These are phyloP conservation scores for Venusia cambrica DNA, from an alignment of 2,888 invertebrate genomes.

Conservation along the genomic window DNA sequence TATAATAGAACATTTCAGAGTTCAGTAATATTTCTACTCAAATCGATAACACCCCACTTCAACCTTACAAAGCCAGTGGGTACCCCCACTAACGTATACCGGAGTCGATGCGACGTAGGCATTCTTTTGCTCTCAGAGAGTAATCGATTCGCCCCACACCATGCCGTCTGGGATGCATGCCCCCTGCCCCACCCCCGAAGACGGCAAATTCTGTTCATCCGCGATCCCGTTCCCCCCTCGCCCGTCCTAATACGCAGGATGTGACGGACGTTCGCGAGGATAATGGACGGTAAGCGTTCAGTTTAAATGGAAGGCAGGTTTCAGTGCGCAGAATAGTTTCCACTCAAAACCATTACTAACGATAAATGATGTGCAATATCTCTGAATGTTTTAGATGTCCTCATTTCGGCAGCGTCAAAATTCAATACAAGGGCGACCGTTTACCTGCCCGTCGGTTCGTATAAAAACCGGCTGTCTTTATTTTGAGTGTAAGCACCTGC, in stretches of 20 bases:
- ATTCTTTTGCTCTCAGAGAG: conserved; percentile 22
- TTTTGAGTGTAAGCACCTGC: conserved; percentile 62
- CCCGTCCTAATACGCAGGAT: conserved; percentile 35
- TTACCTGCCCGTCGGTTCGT: conserved; percentile 40
- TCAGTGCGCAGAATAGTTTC: conserved; percentile 20
- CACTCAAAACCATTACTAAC: conserved; percentile 11
- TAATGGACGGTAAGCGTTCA: conserved; percentile 31
- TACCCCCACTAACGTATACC: no score
- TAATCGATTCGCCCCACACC: conserved; percentile 39
- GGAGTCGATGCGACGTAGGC: no score
- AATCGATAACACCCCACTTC: no score
- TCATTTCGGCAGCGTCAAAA: conserved; percentile 3
- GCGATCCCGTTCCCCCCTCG: conserved; percentile 26
- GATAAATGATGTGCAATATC: conserved; percentile 1
- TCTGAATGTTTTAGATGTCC: conserved; percentile 1
- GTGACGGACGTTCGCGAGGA: conserved; percentile 31
- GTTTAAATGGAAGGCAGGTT: conserved; percentile 21
- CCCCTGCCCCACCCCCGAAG: conserved; percentile 33
- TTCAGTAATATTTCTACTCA: no score
- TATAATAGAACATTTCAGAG: no score
- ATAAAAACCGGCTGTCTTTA: conserved; percentile 43
- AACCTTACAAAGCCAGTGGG: no score
- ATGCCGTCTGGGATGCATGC: conserved; percentile 46
- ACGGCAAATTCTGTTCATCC: conserved; percentile 42
- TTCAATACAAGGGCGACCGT: conserved; percentile 27